Base-by-base conservation (phyloP, 1,140 invertebrate genomes). In the Coptotermes formosanus region DNA sequence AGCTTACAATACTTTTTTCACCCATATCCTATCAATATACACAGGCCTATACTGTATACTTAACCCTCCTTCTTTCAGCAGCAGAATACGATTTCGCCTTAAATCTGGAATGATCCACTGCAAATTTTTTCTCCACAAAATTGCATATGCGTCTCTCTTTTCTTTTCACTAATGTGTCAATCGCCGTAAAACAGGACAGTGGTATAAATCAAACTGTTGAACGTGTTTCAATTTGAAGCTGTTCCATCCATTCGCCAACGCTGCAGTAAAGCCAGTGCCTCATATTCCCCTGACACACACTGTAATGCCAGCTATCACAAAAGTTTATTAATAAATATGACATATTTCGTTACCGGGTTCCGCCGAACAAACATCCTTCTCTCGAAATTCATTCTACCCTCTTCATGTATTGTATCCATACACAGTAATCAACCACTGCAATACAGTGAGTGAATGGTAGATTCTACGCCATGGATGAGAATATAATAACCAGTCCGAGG, bases 401-500 rank as follows among this genome's bases (percentile, higher is more conserved):
- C 25, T 38, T 75, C n/a, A 75, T 30, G n/a, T 75, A 30, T 75
- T 75, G n/a, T 30, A 30, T 30, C 64, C 64, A 75, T n/a, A 75
- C n/a, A 75, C 64, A 75, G n/a, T 75, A 75, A 75, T 30, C 16
- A n/a, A 30, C 0, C 6, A 75, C n/a, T n/a, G 25, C 0, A 75
- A 75, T 75, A 30, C 25, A 75, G 2, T 64, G 59, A 64, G 21
- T 19, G 25, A 64, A n/a, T n/a, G 59, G 21, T 23, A 64, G 12
- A 64, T 1, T 12, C 25, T 64, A 25, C 8, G 4, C 6, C 9
- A 75, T n/a, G 0, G 25, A 75, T 75, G 25, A 30, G 25, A 55
- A 75, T 30, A 75, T 75, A 75, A 75, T n/a, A 75, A 75, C 64
- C 64, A 75, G 64, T 75, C 8, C 25, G 64, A 75, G 64, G 64